These are phyloP conservation scores for Balanococcus diminutus DNA, from an alignment of 2,888 invertebrate species.

Conservation along the genomic window DNA sequence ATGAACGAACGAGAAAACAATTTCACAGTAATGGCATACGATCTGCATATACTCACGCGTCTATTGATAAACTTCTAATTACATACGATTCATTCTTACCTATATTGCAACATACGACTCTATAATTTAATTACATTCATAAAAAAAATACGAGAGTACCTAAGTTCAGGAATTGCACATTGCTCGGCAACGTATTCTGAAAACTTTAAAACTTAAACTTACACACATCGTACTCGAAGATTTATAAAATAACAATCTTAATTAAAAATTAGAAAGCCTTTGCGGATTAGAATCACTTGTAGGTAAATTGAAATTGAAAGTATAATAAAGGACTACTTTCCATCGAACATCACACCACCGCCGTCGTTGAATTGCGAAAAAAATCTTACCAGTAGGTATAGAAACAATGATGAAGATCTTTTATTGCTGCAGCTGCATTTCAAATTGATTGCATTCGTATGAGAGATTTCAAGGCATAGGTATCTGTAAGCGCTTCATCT, in stretches of 20 bases:
- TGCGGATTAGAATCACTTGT: background rate
- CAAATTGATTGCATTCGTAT: background rate
- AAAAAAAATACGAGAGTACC: background rate
- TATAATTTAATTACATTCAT: background rate
- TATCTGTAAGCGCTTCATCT: background rate
- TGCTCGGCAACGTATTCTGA: background rate
- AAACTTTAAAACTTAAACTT: background rate
- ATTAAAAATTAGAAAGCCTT: background rate
- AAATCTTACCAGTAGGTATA: background rate
- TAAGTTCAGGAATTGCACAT: background rate
- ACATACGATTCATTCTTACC: background rate
- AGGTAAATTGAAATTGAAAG: background rate
- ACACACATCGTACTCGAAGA: background rate
- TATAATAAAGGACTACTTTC: background rate
- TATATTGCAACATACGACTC: background rate
- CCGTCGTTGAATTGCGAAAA: background rate
- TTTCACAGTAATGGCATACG: background rate
- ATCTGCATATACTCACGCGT: background rate
- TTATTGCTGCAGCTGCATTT: background rate
- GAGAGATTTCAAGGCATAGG: conserved; percentile 8
- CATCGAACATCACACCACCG: background rate
- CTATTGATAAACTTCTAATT: background rate
- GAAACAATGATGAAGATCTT: background rate
- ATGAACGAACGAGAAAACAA: background rate
- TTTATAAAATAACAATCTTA: background rate